Conservation (phyloP, 2,113 vertebrate species). For the Engraulis encrasicolus region DNA sequence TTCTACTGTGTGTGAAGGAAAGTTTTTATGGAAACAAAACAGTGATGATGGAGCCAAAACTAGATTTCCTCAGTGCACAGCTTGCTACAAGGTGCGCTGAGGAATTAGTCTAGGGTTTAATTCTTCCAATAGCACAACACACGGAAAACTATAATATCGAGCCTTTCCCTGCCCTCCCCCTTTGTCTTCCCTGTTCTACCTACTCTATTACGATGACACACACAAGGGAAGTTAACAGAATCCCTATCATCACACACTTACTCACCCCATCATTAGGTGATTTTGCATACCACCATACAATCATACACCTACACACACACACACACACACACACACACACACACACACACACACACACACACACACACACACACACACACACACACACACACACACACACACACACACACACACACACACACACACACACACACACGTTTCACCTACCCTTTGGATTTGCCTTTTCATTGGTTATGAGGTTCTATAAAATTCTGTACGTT, state of each 20-base stretch:
- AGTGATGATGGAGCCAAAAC: background rate
- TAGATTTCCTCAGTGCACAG: background rate
- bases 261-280: background rate
- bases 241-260: background rate
- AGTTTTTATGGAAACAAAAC: background rate
- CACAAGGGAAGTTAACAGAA: background rate
- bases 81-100: background rate
- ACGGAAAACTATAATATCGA: background rate
- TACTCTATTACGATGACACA: background rate
- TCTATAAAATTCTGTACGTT: background rate
- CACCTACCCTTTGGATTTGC: background rate
- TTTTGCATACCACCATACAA: background rate
- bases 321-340: too few relatives aligned
- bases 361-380: too few relatives aligned
- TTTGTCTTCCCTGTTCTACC: background rate
- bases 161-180: background rate
- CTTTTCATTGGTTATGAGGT: background rate
- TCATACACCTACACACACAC: too few relatives aligned
- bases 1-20: background rate
- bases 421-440: background rate
- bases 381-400: too few relatives aligned
- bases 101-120: background rate
- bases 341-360: background rate
- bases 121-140: background rate
- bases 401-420: too few relatives aligned